Percentiles rank a stretch among this genome's conserved stretches.
Conservation (phyloP, 2,888 invertebrate genomes). For the Ochlodes sylvanus region DNA sequence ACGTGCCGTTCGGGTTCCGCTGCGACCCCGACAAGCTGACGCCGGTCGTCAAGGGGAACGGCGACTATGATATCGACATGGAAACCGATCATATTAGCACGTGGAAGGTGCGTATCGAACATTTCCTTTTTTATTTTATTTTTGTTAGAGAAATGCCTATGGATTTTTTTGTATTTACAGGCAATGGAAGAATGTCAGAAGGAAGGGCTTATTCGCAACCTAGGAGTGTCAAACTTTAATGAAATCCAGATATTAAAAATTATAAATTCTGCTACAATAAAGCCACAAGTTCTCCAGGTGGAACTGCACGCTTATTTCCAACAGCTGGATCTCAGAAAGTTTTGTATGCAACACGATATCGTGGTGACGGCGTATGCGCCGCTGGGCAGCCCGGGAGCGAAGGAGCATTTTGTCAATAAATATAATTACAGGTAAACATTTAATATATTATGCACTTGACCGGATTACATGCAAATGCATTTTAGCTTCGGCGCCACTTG, state of each 20-base stretch:
- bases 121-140: neutral
- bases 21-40: slow-evolving; percentile 82
- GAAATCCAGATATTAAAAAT: slow-evolving; percentile 87
- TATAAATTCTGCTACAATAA: slow-evolving; percentile 84
- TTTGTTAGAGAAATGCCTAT: neutral
- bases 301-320: slow-evolving; percentile 92
- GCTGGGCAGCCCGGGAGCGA: slow-evolving; percentile 89
- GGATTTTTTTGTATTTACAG: slow-evolving; percentile 61
- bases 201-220: slow-evolving; percentile 86
- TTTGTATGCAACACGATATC: slow-evolving; percentile 87
- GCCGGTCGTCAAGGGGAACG: slow-evolving; percentile 84
- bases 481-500: slow-evolving; percentile 15
- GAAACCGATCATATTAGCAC: slow-evolving; percentile 87
- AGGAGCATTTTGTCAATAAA: slow-evolving; percentile 86
- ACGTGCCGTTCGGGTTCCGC: slow-evolving; percentile 89
- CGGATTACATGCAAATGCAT: slow-evolving; percentile 37
- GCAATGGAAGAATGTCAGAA: slow-evolving; percentile 89
- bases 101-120: slow-evolving; percentile 86
- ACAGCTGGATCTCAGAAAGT: slow-evolving; percentile 86
- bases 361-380: slow-evolving; percentile 89
- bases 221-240: slow-evolving; percentile 93
- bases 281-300: slow-evolving; percentile 90
- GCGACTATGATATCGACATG: slow-evolving; percentile 85
- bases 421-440: slow-evolving; percentile 83
- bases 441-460: neutral